A percentile compares a stretch with the other conserved stretches of the same genome.
phyloP scores from a whole-genome alignment of 2,888 invertebrate genomes.

The Steinernema hermaphroditum region DNA sequence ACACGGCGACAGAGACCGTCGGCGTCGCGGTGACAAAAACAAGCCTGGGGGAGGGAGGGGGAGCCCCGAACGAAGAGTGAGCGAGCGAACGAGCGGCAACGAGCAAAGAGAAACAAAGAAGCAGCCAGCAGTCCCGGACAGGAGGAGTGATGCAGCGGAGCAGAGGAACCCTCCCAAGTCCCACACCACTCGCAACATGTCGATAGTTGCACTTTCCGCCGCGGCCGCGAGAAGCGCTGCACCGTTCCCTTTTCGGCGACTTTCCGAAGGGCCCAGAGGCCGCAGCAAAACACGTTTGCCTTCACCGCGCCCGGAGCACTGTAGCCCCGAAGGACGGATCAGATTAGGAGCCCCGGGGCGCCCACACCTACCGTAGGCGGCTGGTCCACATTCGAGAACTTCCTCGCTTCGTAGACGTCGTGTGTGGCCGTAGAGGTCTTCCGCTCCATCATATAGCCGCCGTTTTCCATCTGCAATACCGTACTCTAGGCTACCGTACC shows the following conservation, averaged over 20 bases:
- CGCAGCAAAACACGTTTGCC: too few relatives aligned
- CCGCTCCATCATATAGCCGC: neutral
- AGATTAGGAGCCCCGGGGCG: too few relatives aligned
- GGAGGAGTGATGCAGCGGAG: constrained; percentile 27
- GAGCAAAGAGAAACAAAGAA: constrained; percentile 22
- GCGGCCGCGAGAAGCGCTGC: too few relatives aligned
- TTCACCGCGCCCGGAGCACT: too few relatives aligned
- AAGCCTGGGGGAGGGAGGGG: constrained; percentile 14
- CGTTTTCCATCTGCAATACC: neutral
- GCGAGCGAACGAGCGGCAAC: neutral
- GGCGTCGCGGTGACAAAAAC: constrained; percentile 11
- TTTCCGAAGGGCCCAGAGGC: too few relatives aligned
- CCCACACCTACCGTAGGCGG: constrained; percentile 14
- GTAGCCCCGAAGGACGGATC: too few relatives aligned
- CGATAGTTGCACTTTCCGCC: constrained; percentile 27
- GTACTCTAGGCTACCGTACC: neutral
- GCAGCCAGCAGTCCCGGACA: constrained; percentile 21
- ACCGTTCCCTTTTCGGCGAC: too few relatives aligned
- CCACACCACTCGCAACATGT: constrained; percentile 27
- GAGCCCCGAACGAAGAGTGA: neutral
- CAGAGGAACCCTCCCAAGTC: constrained; percentile 13
- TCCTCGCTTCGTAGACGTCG: neutral
- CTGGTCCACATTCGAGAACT: constrained; percentile 13
- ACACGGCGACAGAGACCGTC: constrained; percentile 19
- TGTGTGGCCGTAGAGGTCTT: constrained; percentile 17